Percentiles rank a stretch among this genome's conserved stretches.
Evolutionary conservation across 1,140 invertebrate genomes (phyloP).

Genomic region (Colletes gigas): DNA sequence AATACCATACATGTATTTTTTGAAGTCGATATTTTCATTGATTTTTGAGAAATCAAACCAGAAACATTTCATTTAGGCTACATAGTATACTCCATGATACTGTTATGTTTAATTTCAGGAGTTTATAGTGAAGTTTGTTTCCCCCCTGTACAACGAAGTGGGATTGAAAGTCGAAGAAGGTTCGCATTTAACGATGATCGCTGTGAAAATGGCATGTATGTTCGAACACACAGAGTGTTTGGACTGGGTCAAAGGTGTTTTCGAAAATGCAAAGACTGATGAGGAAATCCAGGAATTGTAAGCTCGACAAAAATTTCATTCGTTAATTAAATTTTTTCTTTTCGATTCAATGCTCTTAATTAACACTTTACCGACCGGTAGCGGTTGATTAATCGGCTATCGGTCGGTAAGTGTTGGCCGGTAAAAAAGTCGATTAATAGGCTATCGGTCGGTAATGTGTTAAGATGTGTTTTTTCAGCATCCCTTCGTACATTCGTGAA

Average conservation of each 20-base stretch:
- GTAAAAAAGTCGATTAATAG: too few species aligned
- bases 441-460: too few species aligned
- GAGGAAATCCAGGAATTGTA: constrained; percentile 33
- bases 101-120: constrained; percentile 61
- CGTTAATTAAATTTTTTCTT: too few species aligned
- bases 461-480: constrained; percentile 64
- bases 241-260: constrained; percentile 62
- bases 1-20: too few species aligned
- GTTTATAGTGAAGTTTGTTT: constrained; percentile 71
- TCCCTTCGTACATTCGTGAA: constrained; percentile 70
- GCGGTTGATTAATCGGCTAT: too few species aligned
- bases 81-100: too few species aligned
- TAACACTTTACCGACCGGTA: too few species aligned
- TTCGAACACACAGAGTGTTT: constrained; percentile 69
- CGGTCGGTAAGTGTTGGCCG: too few species aligned
- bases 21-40: too few species aligned
- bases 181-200: constrained; percentile 78
- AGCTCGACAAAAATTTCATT: background rate
- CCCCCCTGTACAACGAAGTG: constrained; percentile 65
- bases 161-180: constrained; percentile 70
- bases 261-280: constrained; percentile 19
- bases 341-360: too few species aligned
- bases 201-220: constrained; percentile 73
- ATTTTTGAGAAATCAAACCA: too few species aligned
- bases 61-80: too few species aligned